These are phyloP conservation scores for Dryocosmus kuriphilus DNA, from an alignment of 2,888 invertebrate genomes.

Conservation along the genomic window DNA sequence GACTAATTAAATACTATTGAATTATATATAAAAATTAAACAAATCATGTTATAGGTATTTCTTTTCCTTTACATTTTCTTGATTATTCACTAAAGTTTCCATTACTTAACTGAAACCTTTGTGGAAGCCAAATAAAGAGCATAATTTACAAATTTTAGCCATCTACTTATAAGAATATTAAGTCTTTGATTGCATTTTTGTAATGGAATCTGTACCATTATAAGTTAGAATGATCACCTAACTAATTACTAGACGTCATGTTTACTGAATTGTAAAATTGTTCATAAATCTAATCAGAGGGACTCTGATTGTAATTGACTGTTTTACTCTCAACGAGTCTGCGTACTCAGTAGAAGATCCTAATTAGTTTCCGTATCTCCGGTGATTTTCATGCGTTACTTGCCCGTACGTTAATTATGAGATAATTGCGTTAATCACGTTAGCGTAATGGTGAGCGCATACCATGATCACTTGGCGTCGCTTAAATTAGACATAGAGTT, in stretches of 20 bases:
- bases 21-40: too few species aligned
- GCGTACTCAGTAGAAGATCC: background rate
- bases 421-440: conserved; percentile 48
- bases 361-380: background rate
- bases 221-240: background rate
- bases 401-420: conserved; percentile 49
- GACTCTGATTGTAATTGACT: background rate
- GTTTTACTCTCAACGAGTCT: background rate
- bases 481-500: background rate
- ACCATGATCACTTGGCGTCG: background rate
- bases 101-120: too few species aligned
- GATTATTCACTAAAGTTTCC: too few species aligned
- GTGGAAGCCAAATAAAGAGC: too few species aligned
- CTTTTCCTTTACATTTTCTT: too few species aligned
- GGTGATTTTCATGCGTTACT: background rate
- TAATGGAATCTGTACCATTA: too few species aligned
- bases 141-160: too few species aligned
- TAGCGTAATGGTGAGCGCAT: background rate
- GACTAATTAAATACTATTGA: too few species aligned
- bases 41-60: too few species aligned
- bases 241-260: background rate
- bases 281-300: background rate
- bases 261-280: background rate
- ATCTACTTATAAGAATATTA: too few species aligned
- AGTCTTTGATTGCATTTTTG: too few species aligned